These are phyloP conservation scores for Malurus melanocephalus DNA, from an alignment of 2,113 vertebrate species.

Conservation along the genomic window DNA sequence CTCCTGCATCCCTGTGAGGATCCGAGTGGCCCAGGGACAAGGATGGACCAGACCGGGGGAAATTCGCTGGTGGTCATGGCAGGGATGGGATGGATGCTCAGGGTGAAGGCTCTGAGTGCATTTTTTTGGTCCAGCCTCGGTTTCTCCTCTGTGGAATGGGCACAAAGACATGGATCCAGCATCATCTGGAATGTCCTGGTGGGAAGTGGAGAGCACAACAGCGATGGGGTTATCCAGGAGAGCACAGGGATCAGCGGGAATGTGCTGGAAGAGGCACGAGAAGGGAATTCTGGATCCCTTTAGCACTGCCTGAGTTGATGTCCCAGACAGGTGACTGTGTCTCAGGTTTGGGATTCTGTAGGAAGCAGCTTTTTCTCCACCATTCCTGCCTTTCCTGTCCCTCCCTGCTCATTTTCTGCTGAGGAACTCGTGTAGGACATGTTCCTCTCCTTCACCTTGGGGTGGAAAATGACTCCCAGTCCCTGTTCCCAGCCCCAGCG, in stretches of 20 bases:
- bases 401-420: not conserved
- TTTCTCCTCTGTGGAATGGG: not conserved
- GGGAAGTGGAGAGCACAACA: not conserved
- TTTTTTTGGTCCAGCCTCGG: not conserved
- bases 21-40: rapidly evolving
- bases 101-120: not conserved
- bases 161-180: not conserved
- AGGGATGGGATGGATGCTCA: rapidly evolving
- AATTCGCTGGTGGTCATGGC: not conserved
- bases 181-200: not conserved
- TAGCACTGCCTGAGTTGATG: not conserved
- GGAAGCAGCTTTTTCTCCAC: not conserved
- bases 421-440: not conserved
- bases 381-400: not conserved
- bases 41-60: rapidly evolving
- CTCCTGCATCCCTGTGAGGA: not conserved
- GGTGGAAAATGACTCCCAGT: not conserved
- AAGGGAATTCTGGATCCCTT: not conserved
- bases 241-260: rapidly evolving
- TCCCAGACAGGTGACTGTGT: not conserved
- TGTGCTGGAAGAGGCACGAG: not conserved
- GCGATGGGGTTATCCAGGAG: rapidly evolving
- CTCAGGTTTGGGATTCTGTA: rapidly evolving
- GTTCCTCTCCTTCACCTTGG: not conserved
- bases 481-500: not conserved